phyloP scores from a whole-genome alignment of 2,888 invertebrate genomes.

The Artemia sp. region DNA sequence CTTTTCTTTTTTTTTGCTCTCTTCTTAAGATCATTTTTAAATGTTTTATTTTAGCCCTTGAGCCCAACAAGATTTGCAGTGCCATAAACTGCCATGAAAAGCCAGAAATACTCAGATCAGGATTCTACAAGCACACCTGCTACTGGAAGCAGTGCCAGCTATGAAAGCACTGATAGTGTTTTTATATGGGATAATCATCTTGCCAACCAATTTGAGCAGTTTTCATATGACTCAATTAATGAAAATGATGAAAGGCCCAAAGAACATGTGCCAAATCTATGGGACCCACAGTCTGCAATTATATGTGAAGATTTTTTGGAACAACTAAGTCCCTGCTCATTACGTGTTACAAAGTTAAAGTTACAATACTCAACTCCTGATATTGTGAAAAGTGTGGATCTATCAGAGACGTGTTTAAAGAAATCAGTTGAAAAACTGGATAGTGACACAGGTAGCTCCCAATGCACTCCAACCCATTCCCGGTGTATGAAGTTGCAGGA shows the following conservation, averaged over 20 bases:
- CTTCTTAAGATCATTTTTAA: no score
- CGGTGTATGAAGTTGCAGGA: constrained; percentile 51
- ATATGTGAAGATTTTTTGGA: background rate
- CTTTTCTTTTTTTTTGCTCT: no score
- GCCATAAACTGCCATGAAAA: no score
- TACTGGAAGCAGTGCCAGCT: background rate
- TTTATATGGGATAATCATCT: constrained; percentile 4
- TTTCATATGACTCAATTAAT: background rate
- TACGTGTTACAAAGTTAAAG: background rate
- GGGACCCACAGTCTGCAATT: background rate
- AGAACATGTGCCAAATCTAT: background rate
- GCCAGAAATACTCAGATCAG: no score
- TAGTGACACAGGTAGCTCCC: background rate
- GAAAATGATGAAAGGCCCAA: constrained; percentile 2
- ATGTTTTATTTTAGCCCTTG: no score
- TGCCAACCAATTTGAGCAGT: background rate
- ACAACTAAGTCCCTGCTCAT: background rate
- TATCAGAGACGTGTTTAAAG: constrained; percentile 1
- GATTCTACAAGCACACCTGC: background rate
- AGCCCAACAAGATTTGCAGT: no score
- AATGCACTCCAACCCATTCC: constrained; percentile 6
- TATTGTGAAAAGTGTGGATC: background rate
- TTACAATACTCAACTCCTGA: constrained; percentile 5
- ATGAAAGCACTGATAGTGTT: constrained; percentile 1
- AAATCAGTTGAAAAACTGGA: background rate